Conservation (phyloP, 1,140 invertebrate species). For the Anadara kagoshimensis region DNA sequence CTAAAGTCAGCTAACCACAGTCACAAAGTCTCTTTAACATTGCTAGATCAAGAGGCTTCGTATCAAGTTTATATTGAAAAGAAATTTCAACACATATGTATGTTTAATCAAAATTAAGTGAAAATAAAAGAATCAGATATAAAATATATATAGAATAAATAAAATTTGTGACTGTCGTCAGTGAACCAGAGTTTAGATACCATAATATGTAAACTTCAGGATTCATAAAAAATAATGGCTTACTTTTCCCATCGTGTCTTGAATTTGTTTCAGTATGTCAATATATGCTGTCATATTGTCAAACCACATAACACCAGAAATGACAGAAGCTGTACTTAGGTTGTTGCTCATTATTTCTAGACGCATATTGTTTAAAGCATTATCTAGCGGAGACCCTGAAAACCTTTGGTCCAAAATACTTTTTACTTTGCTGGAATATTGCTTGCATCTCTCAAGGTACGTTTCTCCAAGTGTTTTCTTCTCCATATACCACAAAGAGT, state of each 20-base stretch:
- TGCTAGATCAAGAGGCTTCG: too few relatives aligned
- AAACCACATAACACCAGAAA: constrained; percentile 6
- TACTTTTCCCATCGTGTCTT: constrained; percentile 15
- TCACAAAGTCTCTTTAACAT: too few relatives aligned
- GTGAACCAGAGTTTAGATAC: too few relatives aligned
- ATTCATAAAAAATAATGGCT: too few relatives aligned
- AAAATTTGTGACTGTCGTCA: too few relatives aligned
- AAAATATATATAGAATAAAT: too few relatives aligned
- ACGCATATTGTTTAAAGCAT: not conserved
- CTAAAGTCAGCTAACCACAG: too few relatives aligned
- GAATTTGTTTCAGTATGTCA: constrained; percentile 10
- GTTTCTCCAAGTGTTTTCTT: constrained; percentile 7
- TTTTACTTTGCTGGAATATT: constrained; percentile 10
- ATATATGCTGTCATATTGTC: constrained; percentile 30
- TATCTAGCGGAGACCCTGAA: not conserved
- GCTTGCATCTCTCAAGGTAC: constrained; percentile 6
- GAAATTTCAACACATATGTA: too few relatives aligned
- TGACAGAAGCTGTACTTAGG: not conserved
- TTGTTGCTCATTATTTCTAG: constrained; percentile 2
- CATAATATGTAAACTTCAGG: too few relatives aligned
- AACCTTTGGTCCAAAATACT: not conserved
- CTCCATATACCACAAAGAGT: constrained; percentile 15
- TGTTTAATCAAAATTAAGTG: too few relatives aligned
- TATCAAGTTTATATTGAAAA: too few relatives aligned
- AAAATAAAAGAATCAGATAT: too few relatives aligned